Percentiles rank a stretch among this genome's conserved stretches.
These are phyloP conservation scores for Corythaeola cristata DNA, from an alignment of 2,113 vertebrate genomes.

Conservation along the genomic window DNA sequence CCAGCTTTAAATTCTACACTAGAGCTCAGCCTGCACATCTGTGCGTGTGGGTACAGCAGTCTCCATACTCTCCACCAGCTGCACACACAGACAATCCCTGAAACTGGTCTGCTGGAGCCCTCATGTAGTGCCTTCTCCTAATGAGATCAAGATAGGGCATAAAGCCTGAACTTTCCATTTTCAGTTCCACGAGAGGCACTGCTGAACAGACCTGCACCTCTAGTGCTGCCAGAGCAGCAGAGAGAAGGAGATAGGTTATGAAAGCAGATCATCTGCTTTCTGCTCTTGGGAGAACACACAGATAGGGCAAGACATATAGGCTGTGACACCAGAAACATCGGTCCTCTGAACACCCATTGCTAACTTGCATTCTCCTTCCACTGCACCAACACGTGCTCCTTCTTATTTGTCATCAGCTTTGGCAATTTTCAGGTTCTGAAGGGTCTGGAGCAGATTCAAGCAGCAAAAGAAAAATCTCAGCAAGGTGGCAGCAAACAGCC, in stretches of 20 bases:
- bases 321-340: fast-evolving
- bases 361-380: not conserved
- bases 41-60: fast-evolving
- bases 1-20: not conserved
- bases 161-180: not conserved
- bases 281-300: not conserved
- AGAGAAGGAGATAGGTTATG: not conserved
- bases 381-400: not conserved
- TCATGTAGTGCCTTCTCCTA: fast-evolving
- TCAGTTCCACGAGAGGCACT: not conserved
- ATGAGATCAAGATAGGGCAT: not conserved
- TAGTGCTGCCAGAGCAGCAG: not conserved
- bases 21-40: not conserved
- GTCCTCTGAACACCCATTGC: not conserved
- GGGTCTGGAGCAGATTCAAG: not conserved
- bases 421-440: not conserved
- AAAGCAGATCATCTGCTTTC: not conserved
- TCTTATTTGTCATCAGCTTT: not conserved
- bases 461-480: constrained; percentile 26
- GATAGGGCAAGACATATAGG: not conserved
- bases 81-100: not conserved
- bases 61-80: not conserved
- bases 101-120: not conserved
- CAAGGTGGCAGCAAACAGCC: constrained; percentile 59
- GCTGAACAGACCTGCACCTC: not conserved